Percentiles rank a stretch among this genome's conserved stretches.
phyloP scores from a whole-genome alignment of 2,888 invertebrate species.

The Tiphia femorata region DNA sequence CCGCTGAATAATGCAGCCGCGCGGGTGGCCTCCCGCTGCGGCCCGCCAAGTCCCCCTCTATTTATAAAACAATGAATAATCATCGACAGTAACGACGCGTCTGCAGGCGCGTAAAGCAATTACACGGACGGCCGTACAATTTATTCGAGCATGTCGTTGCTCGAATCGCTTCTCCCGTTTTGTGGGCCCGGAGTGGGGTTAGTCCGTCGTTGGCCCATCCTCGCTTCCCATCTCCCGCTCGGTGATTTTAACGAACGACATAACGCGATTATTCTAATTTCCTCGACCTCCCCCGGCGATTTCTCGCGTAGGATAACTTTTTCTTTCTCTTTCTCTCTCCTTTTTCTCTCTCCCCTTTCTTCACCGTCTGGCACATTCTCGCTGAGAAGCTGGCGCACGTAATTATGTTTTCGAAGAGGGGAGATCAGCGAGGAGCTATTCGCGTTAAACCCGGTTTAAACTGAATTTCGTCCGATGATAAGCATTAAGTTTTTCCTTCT shows the following conservation, averaged over 20 bases:
- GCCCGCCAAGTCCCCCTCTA: conserved; percentile 14
- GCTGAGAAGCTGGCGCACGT: too few relatives aligned
- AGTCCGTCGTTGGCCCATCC: neutral
- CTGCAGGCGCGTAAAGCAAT: conserved; percentile 29
- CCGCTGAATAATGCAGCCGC: conserved; percentile 26
- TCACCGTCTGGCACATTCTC: too few relatives aligned
- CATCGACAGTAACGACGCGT: conserved; percentile 28
- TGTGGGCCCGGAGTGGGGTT: neutral
- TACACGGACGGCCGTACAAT: conserved; percentile 25
- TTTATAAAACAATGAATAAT: conserved; percentile 39
- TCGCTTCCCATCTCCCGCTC: neutral
- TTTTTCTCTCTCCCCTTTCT: too few relatives aligned
- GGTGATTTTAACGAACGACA: neutral
- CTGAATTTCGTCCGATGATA: too few relatives aligned
- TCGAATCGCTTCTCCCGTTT: neutral
- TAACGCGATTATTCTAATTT: neutral
- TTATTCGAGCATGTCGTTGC: conserved; percentile 25
- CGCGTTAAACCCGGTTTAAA: too few relatives aligned
- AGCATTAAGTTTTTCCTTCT: too few relatives aligned
- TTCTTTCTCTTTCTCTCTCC: too few relatives aligned
- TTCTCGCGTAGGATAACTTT: neutral
- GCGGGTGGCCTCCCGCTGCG: conserved; percentile 3
- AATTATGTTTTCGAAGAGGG: too few relatives aligned
- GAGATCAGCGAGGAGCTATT: too few relatives aligned
- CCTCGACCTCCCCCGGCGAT: neutral